Base-by-base conservation (phyloP, 1,140 invertebrate genomes). In the Pseudachorutes palmiensis region DNA sequence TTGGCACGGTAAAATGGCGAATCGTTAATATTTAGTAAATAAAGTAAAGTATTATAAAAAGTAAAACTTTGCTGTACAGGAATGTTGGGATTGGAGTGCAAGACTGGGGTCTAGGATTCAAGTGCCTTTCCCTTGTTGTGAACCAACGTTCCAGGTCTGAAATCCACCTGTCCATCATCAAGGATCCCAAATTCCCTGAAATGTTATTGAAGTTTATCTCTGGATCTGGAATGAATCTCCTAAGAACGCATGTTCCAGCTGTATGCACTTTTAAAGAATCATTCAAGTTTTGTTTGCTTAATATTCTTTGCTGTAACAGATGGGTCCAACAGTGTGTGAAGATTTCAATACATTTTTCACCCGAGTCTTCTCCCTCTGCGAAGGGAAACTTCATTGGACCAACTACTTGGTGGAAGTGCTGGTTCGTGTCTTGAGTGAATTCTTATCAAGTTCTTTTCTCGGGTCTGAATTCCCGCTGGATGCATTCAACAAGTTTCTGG, bases 391-490 rank as follows among this genome's bases (percentile, higher is more conserved):
- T 60, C 58, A 62, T 5, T 74, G 72, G 72, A 70, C 70, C 22
- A 45, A 48, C 9, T 71, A 68, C 51, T 41, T 74, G 1, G 69
- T 70, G 60, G 72, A 74, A 67, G 57, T 74, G 76, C 80, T 91
- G 12, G 82, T 90, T 1, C 83, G 88, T 68, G 83, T 86, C 72
- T 76, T 92, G n/a, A 68, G 68, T 57, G 80, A 87, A 1, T 83
- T 85, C 74, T 84, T 85, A 3, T 81, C 84, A 14, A 89, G 89
- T 28, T 84, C 88, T 3, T 83, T 91, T 24, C 82, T 84, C 29
- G 81, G 82, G 30, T 82, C 84, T 65, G 82, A 85, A 69, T 90
- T 90, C n/a, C 89, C 90, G 19, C 78, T 91, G 5, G 90, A 92
- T 81, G 89, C 87, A 1, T 89, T 92, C 75, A 74, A 71, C 41